phyloP scores from a whole-genome alignment of 53 echinoderm and acorn worm genomes.

The Paracentrotus lividus region DNA sequence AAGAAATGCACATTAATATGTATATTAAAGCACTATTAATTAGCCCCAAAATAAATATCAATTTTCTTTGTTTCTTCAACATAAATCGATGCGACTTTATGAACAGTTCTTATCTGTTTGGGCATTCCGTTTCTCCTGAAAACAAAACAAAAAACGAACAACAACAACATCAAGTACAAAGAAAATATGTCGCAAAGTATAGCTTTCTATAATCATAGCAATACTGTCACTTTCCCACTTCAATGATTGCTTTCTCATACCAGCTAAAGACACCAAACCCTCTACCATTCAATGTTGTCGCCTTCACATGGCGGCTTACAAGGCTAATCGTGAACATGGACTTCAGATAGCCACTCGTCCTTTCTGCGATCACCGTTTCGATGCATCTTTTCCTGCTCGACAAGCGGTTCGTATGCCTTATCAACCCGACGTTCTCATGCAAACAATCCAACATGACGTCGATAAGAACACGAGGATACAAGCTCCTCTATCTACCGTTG shows the following conservation, averaged over 20 bases:
- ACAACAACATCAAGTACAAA: too few relatives aligned
- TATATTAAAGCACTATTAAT: too few relatives aligned
- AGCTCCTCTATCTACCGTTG: conserved; percentile 79
- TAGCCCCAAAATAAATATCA: too few relatives aligned
- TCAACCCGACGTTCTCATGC: conserved; percentile 43
- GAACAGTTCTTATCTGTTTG: too few relatives aligned
- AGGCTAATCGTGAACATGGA: conserved; percentile 34
- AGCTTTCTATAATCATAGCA: too few relatives aligned
- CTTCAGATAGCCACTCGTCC: not conserved
- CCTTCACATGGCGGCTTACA: conserved; percentile 73
- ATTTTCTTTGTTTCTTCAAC: too few relatives aligned
- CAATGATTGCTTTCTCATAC: not conserved
- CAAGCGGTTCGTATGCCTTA: conserved; percentile 24
- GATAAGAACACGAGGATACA: conserved; percentile 78
- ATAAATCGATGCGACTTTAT: too few relatives aligned
- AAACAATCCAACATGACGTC: conserved; percentile 72
- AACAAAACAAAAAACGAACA: too few relatives aligned
- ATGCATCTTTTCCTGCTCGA: not conserved
- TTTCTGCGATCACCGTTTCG: conserved; percentile 26
- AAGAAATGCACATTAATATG: too few relatives aligned
- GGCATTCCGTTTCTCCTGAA: too few relatives aligned
- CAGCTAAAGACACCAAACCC: not conserved
- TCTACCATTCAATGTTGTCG: conserved; percentile 72
- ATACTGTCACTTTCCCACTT: too few relatives aligned
- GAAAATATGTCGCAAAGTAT: too few relatives aligned